A percentile compares a stretch with the other conserved stretches of the same genome.
phyloP scores from a whole-genome alignment of 2,113 vertebrate species.

The Indicator indicator region DNA sequence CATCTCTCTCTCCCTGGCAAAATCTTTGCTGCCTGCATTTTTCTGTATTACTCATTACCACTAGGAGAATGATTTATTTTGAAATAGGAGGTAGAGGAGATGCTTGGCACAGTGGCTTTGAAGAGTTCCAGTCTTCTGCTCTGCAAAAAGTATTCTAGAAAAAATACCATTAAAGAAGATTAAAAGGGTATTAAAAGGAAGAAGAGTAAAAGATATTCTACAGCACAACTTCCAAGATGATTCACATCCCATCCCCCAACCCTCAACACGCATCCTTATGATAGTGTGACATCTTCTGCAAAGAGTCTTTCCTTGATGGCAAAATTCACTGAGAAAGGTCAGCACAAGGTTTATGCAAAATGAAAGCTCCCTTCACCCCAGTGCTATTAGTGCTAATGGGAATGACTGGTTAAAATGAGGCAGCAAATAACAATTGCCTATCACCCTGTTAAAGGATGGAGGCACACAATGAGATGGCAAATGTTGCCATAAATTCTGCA shows the following conservation, averaged over 20 bases:
- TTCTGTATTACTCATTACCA: constrained; percentile 62
- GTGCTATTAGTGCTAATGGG: constrained; percentile 1
- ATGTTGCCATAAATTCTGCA: constrained; percentile 46
- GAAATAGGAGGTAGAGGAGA: constrained; percentile 53
- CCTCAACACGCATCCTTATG: not conserved
- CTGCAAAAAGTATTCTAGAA: constrained; percentile 44
- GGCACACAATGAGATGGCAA: not conserved
- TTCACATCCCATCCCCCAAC: not conserved
- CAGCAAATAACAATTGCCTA: not conserved
- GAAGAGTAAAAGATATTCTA: not conserved
- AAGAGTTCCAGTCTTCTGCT: constrained; percentile 45
- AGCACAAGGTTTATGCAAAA: constrained; percentile 22
- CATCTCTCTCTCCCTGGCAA: constrained; percentile 50
- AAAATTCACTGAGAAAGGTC: constrained; percentile 1
- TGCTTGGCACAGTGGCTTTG: not conserved
- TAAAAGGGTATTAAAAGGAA: not conserved
- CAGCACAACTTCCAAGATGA: not conserved
- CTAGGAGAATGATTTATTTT: constrained; percentile 63
- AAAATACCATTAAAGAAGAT: constrained; percentile 24
- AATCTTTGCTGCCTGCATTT: constrained; percentile 39
- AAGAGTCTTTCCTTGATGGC: not conserved
- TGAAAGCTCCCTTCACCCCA: not conserved
- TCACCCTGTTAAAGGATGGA: not conserved
- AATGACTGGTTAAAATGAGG: not conserved
- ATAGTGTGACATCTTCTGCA: not conserved